Conservation (phyloP, 2,797 vertebrate species). For the Argentina silus region DNA sequence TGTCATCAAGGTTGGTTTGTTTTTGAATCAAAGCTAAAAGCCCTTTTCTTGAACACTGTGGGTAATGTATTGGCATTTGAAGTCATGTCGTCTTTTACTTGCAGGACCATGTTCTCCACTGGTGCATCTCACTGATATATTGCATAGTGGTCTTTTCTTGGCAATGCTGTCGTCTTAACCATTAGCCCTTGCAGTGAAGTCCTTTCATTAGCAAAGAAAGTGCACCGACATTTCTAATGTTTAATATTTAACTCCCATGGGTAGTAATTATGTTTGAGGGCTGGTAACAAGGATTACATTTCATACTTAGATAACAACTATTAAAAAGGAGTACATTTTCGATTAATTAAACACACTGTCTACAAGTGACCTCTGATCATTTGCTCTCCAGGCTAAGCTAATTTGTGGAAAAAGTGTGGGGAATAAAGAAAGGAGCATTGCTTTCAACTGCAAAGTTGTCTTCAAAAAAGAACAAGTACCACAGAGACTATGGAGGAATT, state of each 20-base stretch:
- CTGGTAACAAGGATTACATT: constrained; percentile 87
- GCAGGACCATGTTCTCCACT: not conserved
- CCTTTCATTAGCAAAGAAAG: constrained; percentile 88
- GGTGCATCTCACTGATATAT: not conserved
- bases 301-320: constrained; percentile 71
- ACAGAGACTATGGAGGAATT: constrained; percentile 30
- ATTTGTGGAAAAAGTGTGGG: constrained; percentile 81
- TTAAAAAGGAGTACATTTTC: constrained; percentile 89
- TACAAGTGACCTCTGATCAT: constrained; percentile 89
- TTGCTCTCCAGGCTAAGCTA: constrained; percentile 86
- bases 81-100: not conserved
- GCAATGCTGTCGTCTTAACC: constrained; percentile 10
- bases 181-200: constrained; percentile 77
- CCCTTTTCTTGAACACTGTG: not conserved
- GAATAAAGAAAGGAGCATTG: constrained; percentile 62
- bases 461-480: constrained; percentile 46
- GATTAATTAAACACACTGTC: constrained; percentile 95
- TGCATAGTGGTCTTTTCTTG: not conserved
- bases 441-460: constrained; percentile 60
- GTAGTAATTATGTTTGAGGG: constrained; percentile 91
- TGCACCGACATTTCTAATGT: constrained; percentile 86
- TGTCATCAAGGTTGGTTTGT: no score
- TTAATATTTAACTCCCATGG: constrained; percentile 87
- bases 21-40: not conserved
- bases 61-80: not conserved